phyloP scores from a whole-genome alignment of 2,113 vertebrate species.

The Micronycteris hirsuta region DNA sequence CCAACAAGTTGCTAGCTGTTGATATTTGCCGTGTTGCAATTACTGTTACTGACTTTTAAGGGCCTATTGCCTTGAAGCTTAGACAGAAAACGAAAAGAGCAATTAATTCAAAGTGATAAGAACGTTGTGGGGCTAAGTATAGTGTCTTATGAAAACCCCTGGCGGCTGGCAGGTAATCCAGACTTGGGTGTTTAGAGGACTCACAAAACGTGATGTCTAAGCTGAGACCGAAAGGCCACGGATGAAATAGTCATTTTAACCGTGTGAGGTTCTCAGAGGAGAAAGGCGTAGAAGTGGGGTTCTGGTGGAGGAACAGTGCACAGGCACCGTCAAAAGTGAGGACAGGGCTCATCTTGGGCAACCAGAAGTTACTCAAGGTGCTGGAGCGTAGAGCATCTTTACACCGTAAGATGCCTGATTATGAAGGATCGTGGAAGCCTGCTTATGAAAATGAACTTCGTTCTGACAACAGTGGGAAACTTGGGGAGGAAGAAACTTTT shows the following conservation, averaged over 20 bases:
- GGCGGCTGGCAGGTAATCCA: background rate
- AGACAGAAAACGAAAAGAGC: background rate
- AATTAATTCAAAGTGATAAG: background rate
- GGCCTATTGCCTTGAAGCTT: background rate
- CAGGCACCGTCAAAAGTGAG: background rate
- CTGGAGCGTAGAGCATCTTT: background rate
- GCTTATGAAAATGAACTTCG: background rate
- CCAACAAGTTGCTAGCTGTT: background rate
- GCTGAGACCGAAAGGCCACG: background rate
- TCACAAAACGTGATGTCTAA: background rate
- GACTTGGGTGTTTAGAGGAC: background rate
- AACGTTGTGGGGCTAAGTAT: background rate
- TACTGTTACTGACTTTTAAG: background rate
- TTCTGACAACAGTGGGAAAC: background rate
- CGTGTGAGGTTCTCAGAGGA: background rate
- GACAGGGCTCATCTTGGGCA: accelerated
- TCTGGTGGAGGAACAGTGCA: no score
- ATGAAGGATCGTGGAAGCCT: background rate
- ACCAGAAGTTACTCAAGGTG: background rate
- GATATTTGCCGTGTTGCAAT: background rate
- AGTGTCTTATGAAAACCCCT: background rate
- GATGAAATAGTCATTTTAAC: background rate
- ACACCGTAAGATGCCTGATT: background rate
- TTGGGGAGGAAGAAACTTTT: slow-evolving; percentile 3
- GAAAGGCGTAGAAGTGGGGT: background rate